Base-by-base conservation (phyloP, 2,113 vertebrate species). In the Noturus placidus region DNA sequence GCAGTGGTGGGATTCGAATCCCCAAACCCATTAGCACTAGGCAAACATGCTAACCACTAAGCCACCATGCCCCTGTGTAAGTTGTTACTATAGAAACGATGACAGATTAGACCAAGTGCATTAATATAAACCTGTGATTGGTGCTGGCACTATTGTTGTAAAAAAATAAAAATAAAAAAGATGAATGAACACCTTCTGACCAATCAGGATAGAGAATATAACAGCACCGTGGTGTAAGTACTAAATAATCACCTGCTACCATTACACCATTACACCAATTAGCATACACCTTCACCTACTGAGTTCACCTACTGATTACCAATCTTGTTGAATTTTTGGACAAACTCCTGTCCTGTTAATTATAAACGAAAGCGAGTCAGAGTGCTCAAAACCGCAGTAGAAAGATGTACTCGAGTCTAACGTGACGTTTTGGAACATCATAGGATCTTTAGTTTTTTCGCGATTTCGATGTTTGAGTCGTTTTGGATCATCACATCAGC, bases 401-500 rank as follows among this genome's bases (percentile, higher is more conserved):
- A 1, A 10, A 54, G 52, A 35, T 11, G 17, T 14, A 57, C n/a
- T 74, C 5, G 25, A 78, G 46, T 27, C 38, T 50, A 50, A 27
- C 14, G 13, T 54, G 77, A 33, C 8, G 22, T 54, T 79, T n/a
- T 30, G 50, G 50, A 79, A 54, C 50, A 78, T 30, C 50, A 27
- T 54, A 50, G 17, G 25, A 7, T 54, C 50, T 79, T 79, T 54
- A 56, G 27, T 54, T 52, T 77, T 15, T 15, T 22, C n/a, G 35
- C 17, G 77, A 56, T 67, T 52, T 76, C 33, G 77, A 59, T 27
- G 27, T 54, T 63, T 77, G 85, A 30, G 52, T 59, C 14, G 33
- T 42, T 50, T 70, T 19, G 67, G 57, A 79, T 52, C 46, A 46
- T 30, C 20, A 61, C 50, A 88, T 85, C 86, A 33, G 83, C 61